Evolutionary conservation across 2,888 invertebrate species (phyloP), one percentile per base, ranked within the genome.

Genomic region (Limnephilus rhombicus): DNA sequence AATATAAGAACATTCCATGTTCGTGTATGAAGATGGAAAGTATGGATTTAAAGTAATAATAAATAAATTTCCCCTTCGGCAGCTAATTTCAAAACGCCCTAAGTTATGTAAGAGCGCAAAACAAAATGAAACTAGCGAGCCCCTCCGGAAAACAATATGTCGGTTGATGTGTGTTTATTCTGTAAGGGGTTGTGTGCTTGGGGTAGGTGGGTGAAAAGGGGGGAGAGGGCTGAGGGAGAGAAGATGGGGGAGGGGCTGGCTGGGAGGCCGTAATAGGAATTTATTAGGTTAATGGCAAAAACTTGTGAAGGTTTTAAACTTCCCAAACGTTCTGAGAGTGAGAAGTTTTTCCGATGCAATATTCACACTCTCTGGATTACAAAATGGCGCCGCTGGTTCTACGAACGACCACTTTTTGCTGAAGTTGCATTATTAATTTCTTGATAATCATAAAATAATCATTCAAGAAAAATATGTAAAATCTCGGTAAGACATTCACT

Each of bases 201-300:
- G n/a, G 37, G 85, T 18, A 41, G 24, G 85, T 15, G 45, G 37
- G 86, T 13, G 45, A 13, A 45, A 45, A 53, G 87, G 53, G 29
- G 53, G 29, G n/a, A 13, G 49, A 87, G 83, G 89, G 13, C 29
- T 80, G 2, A n/a, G 24, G n/a, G 34, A 81, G 41, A 37, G 24
- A 18, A 68, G 80, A 80, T 41, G 13, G 34, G 86, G n/a, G 15
- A 49, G 88, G 88, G 88, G 37, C 24, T 29, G n/a, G 31, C 41
- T 68, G 24, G 85, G 29, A 85, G 89, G 89, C 34, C 81, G 91
- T 91, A 89, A 91, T 88, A 91, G 82, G 91, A 91, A 91, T 91
- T 91, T 91, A 91, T 91, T 91, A 89, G 91, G 91, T 91, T 91
- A 91, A 91, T 91, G 91, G 91, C 89, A 89, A 91, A 91, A 91